A percentile compares a stretch with the other conserved stretches of the same genome.
Conservation (phyloP, 2,797 vertebrate genomes). For the Coreius guichenoti region DNA sequence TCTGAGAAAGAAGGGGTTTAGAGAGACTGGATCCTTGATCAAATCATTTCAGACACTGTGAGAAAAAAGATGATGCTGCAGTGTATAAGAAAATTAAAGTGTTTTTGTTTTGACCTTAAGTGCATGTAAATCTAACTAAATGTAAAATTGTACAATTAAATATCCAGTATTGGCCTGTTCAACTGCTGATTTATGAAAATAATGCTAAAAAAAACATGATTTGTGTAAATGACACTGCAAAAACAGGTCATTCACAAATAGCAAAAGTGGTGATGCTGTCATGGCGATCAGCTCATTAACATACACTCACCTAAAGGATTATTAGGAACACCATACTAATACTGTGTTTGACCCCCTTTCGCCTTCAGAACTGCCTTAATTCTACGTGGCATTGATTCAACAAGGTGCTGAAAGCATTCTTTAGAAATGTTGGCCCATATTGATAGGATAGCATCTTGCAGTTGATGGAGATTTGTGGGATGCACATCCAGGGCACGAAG, state of each 20-base stretch:
- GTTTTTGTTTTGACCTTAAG: background rate
- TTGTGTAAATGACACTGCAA: background rate
- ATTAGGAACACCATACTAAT: too few relatives aligned
- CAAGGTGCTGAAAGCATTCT: too few relatives aligned
- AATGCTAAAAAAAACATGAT: slow-evolving; percentile 1
- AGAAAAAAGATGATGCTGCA: background rate
- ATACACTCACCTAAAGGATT: too few relatives aligned
- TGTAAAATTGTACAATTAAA: background rate
- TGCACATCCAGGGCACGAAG: too few relatives aligned
- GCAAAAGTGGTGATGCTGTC: background rate
- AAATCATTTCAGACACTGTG: background rate
- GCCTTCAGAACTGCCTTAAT: too few relatives aligned
- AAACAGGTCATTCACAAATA: background rate
- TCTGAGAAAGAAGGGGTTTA: background rate
- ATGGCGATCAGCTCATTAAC: background rate
- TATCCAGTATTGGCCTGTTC: background rate
- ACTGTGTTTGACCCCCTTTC: too few relatives aligned
- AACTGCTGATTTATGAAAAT: background rate
- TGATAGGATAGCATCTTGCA: too few relatives aligned
- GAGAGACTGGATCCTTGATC: background rate
- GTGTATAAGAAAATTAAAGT: background rate
- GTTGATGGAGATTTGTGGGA: too few relatives aligned
- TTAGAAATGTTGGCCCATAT: too few relatives aligned
- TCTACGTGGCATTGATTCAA: too few relatives aligned
- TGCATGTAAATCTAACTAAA: background rate